Evolutionary conservation across 2,888 invertebrate species (phyloP).

Genomic region (Neria commutata): DNA sequence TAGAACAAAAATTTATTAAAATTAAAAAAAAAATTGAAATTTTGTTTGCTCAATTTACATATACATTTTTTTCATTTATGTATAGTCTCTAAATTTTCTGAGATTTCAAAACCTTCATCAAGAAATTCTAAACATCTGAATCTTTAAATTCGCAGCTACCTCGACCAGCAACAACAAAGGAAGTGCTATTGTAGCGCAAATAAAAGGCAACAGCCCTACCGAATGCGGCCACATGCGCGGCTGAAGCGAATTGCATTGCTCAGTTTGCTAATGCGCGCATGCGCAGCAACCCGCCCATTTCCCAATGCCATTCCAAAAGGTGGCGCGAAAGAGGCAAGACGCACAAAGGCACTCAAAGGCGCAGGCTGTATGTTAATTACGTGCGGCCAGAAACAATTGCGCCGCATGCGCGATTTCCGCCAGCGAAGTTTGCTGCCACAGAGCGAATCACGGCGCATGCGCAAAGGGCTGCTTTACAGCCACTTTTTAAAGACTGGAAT

Average conservation of each 20-base stretch:
- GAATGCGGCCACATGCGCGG: too few relatives aligned
- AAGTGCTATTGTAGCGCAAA: too few relatives aligned
- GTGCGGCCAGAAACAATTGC: neutral
- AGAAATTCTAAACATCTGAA: too few relatives aligned
- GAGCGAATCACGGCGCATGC: neutral
- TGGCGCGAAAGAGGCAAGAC: neutral
- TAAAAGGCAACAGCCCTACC: neutral
- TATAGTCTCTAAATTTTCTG: too few relatives aligned
- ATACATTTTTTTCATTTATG: too few relatives aligned
- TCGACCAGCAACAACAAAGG: too few relatives aligned
- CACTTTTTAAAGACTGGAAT: neutral
- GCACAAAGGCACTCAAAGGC: neutral
- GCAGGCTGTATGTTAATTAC: constrained; percentile 33
- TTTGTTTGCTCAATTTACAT: too few relatives aligned
- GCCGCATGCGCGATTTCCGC: neutral
- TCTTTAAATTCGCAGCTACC: too few relatives aligned
- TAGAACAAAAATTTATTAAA: too few relatives aligned
- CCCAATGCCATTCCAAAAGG: neutral
- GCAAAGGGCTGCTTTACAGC: neutral
- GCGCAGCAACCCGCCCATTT: neutral
- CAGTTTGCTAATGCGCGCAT: neutral
- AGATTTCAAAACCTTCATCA: too few relatives aligned
- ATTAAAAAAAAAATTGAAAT: too few relatives aligned
- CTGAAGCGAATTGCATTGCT: neutral
- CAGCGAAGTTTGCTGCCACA: neutral